Evolutionary conservation across 2,888 invertebrate genomes (phyloP), one percentile per base, ranked within the genome.

Genomic region (Pristionchus arcanus): DNA sequence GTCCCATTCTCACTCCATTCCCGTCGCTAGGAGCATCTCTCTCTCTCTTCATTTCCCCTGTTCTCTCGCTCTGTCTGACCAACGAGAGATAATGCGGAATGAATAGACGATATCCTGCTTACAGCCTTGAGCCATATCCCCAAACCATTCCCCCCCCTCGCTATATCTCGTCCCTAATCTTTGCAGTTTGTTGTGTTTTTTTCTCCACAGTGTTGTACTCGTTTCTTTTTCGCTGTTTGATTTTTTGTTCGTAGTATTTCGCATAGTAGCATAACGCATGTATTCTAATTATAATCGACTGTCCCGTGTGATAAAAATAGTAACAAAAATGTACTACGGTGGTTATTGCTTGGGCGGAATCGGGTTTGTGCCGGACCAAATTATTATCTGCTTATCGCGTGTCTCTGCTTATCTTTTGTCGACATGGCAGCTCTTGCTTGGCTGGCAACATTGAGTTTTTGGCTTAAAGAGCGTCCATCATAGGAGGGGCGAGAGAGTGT

Each of bases 341-440:
- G 84, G 25, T 59, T 85, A 85, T 49, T 49, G 42, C 9, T 49
- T 49, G 19, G 59, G 55, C 59, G 84, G 55, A 31, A 59, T 31
- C 55, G 84, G 84, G 34, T 85, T 13, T 11, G 84, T 34, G 13
- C 53, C 59, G 84, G 84, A 85, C 84, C 59, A 34, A 85, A 11
- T 85, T 85, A 85, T 34, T 85, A 59, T 59, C 59, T 85, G 34
- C 84, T 59, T 59, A 85, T 85, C 81, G 37, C 71, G 16, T 28
- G 49, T 15, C n/a, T n/a, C n/a, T n/a, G n/a, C n/a, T n/a, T 53
- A 81, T 81, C 49, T 11, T 15, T 25, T 34, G 74, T 77, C 25
- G 59, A 59, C 59, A 42, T 53, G n/a, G 81, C 49, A 53, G 49
- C 34, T 74, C 34, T 81, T 81, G 25, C 81, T 42, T 49, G 71